phyloP scores from a whole-genome alignment of 2,888 invertebrate genomes.

The Crocallis elinguaria region DNA sequence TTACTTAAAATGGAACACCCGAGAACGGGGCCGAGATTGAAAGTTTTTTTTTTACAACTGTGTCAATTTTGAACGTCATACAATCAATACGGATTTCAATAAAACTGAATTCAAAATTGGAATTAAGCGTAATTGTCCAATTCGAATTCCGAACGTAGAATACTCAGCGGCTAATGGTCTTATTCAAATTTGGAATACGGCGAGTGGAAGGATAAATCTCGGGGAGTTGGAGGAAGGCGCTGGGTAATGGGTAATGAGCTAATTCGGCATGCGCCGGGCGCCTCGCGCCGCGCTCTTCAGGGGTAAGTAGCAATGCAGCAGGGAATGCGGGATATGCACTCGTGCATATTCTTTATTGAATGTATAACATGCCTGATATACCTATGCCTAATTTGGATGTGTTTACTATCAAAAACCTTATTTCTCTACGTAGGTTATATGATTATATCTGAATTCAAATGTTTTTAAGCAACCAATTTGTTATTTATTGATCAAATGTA shows the following conservation, averaged over 20 bases:
- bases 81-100: constrained; percentile 32
- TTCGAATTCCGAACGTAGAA: constrained; percentile 49
- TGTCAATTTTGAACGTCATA: constrained; percentile 8
- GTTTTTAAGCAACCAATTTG: too few species aligned
- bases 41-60: too few species aligned
- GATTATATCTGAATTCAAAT: too few species aligned
- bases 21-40: too few species aligned
- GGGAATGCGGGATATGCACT: constrained; percentile 54
- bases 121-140: constrained; percentile 43
- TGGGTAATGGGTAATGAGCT: constrained; percentile 71
- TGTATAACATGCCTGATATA: constrained; percentile 1
- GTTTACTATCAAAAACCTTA: not conserved
- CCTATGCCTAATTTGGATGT: not conserved
- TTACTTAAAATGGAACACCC: too few species aligned
- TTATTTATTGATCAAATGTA: too few species aligned
- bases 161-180: constrained; percentile 58
- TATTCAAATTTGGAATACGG: constrained; percentile 65
- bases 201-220: constrained; percentile 62
- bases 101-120: constrained; percentile 39
- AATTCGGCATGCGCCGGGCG: constrained; percentile 64
- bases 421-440: not conserved
- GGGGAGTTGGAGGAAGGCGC: constrained; percentile 48
- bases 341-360: constrained; percentile 34
- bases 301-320: constrained; percentile 46
- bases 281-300: constrained; percentile 38